Evolutionary conservation across 2,888 invertebrate genomes (phyloP).

Genomic region (Harpalus rubripes): DNA sequence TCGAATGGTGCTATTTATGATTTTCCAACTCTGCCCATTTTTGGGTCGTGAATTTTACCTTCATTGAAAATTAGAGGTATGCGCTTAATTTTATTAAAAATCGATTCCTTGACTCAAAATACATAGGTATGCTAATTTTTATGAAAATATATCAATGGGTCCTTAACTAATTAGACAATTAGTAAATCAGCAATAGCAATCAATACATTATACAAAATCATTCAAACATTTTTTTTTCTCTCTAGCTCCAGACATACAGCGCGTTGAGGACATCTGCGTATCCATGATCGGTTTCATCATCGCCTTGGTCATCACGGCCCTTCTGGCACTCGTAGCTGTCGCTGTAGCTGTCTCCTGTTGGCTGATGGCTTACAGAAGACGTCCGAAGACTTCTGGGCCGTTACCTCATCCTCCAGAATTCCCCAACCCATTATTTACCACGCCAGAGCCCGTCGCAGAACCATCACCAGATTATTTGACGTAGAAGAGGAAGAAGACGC

Average conservation of each 20-base stretch:
- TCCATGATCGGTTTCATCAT: conserved; percentile 96
- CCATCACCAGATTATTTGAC: conserved; percentile 90
- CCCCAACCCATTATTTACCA: conserved; percentile 94
- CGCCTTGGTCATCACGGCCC: conserved; percentile 93
- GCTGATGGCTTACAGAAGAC: conserved; percentile 94
- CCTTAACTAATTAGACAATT: too few relatives aligned
- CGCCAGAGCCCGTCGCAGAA: conserved; percentile 88
- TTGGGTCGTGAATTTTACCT: too few relatives aligned
- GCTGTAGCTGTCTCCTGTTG: conserved; percentile 97
- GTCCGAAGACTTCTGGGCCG: conserved; percentile 92
- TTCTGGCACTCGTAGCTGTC: conserved; percentile 94
- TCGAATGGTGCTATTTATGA: too few relatives aligned
- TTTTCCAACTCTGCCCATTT: too few relatives aligned
- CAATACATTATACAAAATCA: neutral
- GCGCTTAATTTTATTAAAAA: too few relatives aligned
- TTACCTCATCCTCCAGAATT: conserved; percentile 97
- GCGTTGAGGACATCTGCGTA: conserved; percentile 92
- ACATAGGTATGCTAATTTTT: too few relatives aligned
- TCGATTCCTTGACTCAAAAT: too few relatives aligned
- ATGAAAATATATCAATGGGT: too few relatives aligned
- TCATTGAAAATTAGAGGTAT: too few relatives aligned
- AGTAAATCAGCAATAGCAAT: too few relatives aligned
- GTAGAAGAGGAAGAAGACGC: conserved; percentile 72
- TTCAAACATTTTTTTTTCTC: conserved; percentile 67
- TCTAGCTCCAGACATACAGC: conserved; percentile 80